Evolutionary conservation across 2,888 invertebrate genomes (phyloP), one percentile per base, ranked within the genome.

Genomic region (Anthoptus insignis): DNA sequence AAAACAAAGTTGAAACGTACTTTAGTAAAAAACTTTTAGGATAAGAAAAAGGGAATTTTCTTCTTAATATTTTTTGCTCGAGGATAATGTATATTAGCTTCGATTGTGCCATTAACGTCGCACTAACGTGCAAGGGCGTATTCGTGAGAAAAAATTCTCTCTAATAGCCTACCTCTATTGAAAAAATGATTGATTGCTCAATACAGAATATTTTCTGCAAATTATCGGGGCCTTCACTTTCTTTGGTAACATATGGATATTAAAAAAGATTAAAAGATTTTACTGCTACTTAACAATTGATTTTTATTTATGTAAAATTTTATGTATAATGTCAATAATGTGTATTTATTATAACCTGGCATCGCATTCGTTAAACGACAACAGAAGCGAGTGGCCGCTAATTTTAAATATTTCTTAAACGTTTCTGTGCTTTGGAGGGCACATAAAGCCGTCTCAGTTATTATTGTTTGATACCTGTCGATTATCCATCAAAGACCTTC

Each of bases 61-160:
- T 56, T 37, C 56, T 27, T 37, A 54, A 63, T 27, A 56, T 39
- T 56, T 63, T 37, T 63, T 56, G 37, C 56, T 63, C 56, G 49
- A 61, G 56, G 52, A 64, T 68, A 70, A 70, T 65, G 70, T 70
- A 68, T 66, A 68, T 66, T 64, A 42, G 65, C 63, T 66, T 68
- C 68, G 64, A 69, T 61, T 64, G 68, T 59, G 68, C 56, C 59
- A 72, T 69, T 70, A 69, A 67, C 64, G 57, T 65, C 66, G 54
- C 59, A 64, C 65, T 64, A 70, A 66, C 65, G 70, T 59, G 49
- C 59, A 54, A 49, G 49, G 61, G 61, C 54, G 61, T 37, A 54
- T 56, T 34, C 61, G 47, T 54, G 61, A 37, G 53, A 49, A 63
- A 42, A 63, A 63, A 63, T 56, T 47, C 54, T 54, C 54, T 63